Conservation (phyloP, 2,113 vertebrate genomes). For the Podarcis muralis region DNA sequence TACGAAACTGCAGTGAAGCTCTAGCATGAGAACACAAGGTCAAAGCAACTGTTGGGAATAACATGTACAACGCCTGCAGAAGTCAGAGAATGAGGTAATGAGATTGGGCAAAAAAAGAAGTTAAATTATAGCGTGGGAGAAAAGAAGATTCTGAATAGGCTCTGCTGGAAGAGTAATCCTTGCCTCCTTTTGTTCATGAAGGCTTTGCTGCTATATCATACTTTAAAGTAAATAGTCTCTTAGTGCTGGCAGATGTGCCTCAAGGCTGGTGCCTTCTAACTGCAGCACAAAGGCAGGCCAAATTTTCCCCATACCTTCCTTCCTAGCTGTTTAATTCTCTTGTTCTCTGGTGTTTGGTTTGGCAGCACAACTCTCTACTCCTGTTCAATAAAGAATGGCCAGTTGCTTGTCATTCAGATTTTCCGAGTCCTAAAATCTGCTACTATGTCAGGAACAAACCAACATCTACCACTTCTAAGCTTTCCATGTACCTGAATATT, state of each 20-base stretch:
- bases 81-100: neutral
- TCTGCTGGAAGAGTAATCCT: neutral
- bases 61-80: fast-evolving
- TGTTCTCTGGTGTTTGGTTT: neutral
- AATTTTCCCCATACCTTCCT: neutral
- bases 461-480: neutral
- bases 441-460: neutral
- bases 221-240: neutral
- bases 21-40: neutral
- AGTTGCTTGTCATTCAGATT: neutral
- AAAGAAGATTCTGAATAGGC: neutral
- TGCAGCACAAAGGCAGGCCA: neutral
- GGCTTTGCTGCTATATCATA: neutral
- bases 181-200: neutral
- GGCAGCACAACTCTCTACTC: neutral
- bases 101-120: fast-evolving
- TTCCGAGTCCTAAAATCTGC: neutral
- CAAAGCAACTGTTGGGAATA: neutral
- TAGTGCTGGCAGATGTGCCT: neutral
- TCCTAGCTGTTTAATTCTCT: neutral
- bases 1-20: fast-evolving
- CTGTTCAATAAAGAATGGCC: neutral
- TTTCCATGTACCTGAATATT: neutral
- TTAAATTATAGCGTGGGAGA: neutral
- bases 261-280: neutral